Evolutionary conservation across 1,140 invertebrate species (phyloP), one percentile per base, ranked within the genome.

Genomic region (Probaryconus sp.): DNA sequence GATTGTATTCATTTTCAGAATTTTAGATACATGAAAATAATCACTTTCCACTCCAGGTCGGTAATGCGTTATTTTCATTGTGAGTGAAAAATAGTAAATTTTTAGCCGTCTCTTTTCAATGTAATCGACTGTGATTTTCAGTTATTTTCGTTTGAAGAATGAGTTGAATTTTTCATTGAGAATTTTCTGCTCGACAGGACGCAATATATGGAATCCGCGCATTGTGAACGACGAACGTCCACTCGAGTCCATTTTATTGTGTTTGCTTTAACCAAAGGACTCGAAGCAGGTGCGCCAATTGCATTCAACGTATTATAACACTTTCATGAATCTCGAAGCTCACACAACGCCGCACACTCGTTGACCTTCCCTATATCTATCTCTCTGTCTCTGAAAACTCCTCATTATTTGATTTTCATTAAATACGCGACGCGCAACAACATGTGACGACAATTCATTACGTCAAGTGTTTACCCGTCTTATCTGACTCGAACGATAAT

Each of bases 231-330:
- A n/a, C n/a, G n/a, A n/a, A 37, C 18, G 31, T 10, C 47, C 47
- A 50, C 47, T 50, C 24, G 47, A 53, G 14, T 38, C 9, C 16
- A 14, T 21, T 40, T 26, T n/a, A 31, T 17, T 26, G 10, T 60
- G 42, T 47, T 48, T 53, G 65, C 76, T 68, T 77, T 71, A 77
- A 68, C 35, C 47, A 24, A 42, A 68, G 69, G 70, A 14, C 77
- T 42, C 42, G 50, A 50, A 76, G 77, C 79, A 82, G 79, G 79
- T 79, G 80, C 76, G 71, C 38, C 50, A 61, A 47, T 56, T 72
- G 40, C 76, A 77, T 80, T 80, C 71, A 81, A 26, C 69, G 60
- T n/a, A n/a, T n/a, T 78, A 76, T 81, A 80, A 67, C 78, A 38
- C 21, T 65, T 37, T 51, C 21, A 63, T n/a, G n/a, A 50, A 58